These are phyloP conservation scores for Coecobrya sp. DNA, from an alignment of 2,888 invertebrate genomes.

Conservation along the genomic window DNA sequence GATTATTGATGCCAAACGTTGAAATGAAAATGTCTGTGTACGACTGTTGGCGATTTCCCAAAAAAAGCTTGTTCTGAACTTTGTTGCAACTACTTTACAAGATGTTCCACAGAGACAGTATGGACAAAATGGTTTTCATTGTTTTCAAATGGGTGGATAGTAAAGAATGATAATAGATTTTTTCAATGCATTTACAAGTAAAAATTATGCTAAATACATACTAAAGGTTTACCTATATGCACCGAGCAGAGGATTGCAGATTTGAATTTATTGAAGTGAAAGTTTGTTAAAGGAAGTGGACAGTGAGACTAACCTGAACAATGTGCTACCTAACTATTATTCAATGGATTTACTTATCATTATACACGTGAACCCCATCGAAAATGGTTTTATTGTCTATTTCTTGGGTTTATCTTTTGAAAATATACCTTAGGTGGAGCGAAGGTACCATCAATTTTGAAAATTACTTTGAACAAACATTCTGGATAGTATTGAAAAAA, in stretches of 20 bases:
- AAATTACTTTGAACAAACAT: conserved; percentile 41
- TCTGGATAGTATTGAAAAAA: neutral
- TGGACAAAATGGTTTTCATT: neutral
- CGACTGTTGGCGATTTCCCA: conserved; percentile 23
- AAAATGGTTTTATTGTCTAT: no score
- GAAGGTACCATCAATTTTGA: conserved; percentile 11
- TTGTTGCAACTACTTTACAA: neutral
- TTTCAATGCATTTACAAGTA: neutral
- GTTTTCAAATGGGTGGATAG: neutral
- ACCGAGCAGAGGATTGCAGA: neutral
- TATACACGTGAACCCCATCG: no score
- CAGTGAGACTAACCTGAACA: no score
- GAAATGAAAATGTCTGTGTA: neutral
- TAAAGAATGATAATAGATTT: neutral
- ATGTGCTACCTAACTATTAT: no score
- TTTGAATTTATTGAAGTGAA: neutral
- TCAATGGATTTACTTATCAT: no score
- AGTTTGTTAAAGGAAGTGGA: neutral
- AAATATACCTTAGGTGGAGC: neutral
- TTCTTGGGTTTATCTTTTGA: neutral
- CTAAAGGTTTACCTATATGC: neutral
- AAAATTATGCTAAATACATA: neutral
- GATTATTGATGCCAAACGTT: neutral
- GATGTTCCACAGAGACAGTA: neutral
- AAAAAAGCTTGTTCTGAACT: neutral